Base-by-base conservation (phyloP, 1,140 invertebrate species). In the Drosophila paulistorum region DNA sequence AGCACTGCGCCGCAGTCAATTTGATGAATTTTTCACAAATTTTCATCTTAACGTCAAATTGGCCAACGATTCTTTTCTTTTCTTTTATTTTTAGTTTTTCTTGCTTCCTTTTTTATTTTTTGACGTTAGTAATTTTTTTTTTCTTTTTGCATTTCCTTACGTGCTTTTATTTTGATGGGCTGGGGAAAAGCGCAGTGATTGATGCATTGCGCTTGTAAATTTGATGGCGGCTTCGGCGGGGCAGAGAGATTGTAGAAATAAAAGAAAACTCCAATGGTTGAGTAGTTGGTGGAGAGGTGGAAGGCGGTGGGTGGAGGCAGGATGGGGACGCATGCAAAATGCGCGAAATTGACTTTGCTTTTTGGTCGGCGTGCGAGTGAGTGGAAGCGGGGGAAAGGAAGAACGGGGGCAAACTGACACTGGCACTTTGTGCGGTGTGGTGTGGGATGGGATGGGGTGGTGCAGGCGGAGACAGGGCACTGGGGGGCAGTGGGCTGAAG, bases 341-440 rank as follows among this genome's bases (percentile, higher is more conserved):
- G 81, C 84, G 83, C 84, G 83, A 87, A 87, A 87, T 87, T 87
- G 83, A 89, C 83, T 87, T 87, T 84, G 84, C 83, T 87, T 87
- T 81, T 87, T 66, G 85, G 37, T 39, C 13, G 37, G 11, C 11
- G 35, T 37, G 35, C 10, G 1, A 11, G 35, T 10, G 9, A 11
- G 7, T 10, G 9, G 10, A 37, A 37, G 35, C 9, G 35, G 35
- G 35, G 9, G 10, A 37, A 3, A 35, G 0, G 23, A 4, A 26
- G 23, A 26, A 26, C 23, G 35, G 13, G 37, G 79, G 76, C 83
- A 10, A 20, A 79, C 83, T 87, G 83, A 86, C 83, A 86, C 84
- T 86, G 83, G 79, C 79, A 86, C 68, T 78, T 71, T 61, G 59
- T 65, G 60, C 61, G 55, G 42, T 23, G 59, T 51, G 41, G 30